phyloP scores from a whole-genome alignment of 2,797 vertebrate species.

The Dendrocincla tyrannina region DNA sequence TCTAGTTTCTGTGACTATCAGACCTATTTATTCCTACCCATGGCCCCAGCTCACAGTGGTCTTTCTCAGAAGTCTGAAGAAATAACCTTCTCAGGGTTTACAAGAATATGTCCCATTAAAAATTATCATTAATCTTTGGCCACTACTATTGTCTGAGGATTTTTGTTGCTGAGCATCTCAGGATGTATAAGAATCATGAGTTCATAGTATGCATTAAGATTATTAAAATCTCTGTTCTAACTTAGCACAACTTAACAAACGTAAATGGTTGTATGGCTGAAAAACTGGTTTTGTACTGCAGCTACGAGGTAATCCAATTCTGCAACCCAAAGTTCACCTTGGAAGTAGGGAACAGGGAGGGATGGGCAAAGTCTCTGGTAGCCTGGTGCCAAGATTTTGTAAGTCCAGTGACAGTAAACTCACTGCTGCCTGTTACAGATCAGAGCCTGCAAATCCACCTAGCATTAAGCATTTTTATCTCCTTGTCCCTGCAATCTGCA shows the following conservation, averaged over 20 bases:
- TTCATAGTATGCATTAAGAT: background rate
- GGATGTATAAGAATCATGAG: background rate
- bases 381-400: constrained; percentile 61
- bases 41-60: background rate
- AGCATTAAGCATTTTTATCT: constrained; percentile 48
- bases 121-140: background rate
- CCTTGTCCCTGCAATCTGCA: constrained; percentile 34
- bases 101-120: background rate
- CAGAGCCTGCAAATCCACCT: constrained; percentile 44
- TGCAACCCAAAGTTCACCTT: constrained; percentile 64
- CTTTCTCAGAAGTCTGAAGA: background rate
- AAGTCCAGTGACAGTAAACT: constrained; percentile 64
- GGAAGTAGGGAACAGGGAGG: background rate
- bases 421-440: constrained; percentile 56
- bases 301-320: constrained; percentile 31
- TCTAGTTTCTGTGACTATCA: background rate
- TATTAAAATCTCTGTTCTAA: background rate
- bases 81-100: background rate
- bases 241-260: background rate
- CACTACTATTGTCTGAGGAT: background rate
- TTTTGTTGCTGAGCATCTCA: background rate
- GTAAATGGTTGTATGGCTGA: background rate
- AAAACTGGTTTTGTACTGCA: background rate
- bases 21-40: background rate
- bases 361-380: constrained; percentile 13